Percentiles rank a stretch among this genome's conserved stretches.
Conservation (phyloP, 2,888 invertebrate genomes). For the Tolmerus cingulatus region DNA sequence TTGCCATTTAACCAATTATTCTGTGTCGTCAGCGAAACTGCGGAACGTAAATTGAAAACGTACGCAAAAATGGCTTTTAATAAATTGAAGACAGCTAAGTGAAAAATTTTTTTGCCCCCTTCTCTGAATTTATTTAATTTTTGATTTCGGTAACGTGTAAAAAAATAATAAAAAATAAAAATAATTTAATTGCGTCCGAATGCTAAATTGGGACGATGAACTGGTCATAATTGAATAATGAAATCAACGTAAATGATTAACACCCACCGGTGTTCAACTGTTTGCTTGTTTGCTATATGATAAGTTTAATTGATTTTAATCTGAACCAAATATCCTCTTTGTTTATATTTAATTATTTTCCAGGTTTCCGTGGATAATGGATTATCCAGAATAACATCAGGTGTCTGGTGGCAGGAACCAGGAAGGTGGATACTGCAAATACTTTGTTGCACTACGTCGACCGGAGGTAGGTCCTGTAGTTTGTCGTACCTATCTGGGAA, state of each 20-base stretch:
- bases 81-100: not conserved
- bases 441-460: not conserved
- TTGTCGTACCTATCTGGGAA: not conserved
- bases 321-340: not conserved
- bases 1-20: not conserved
- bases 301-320: conserved; percentile 24
- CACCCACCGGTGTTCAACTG: not conserved
- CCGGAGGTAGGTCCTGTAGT: not conserved
- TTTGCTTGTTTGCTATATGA: not conserved
- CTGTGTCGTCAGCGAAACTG: not conserved
- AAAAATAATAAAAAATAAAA: not conserved
- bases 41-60: not conserved
- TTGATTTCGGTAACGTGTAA: not conserved
- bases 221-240: conserved; percentile 18
- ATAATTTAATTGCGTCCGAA: not conserved
- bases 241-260: conserved; percentile 26
- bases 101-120: not conserved
- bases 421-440: not conserved
- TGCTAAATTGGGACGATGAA: not conserved
- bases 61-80: not conserved
- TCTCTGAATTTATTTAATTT: not conserved
- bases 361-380: not conserved
- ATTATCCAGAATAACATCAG: not conserved
- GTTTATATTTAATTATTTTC: conserved; percentile 31
- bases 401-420: not conserved